Evolutionary conservation across 2,113 vertebrate genomes (phyloP).

Genomic region (Xiphorhynchus elegans): DNA sequence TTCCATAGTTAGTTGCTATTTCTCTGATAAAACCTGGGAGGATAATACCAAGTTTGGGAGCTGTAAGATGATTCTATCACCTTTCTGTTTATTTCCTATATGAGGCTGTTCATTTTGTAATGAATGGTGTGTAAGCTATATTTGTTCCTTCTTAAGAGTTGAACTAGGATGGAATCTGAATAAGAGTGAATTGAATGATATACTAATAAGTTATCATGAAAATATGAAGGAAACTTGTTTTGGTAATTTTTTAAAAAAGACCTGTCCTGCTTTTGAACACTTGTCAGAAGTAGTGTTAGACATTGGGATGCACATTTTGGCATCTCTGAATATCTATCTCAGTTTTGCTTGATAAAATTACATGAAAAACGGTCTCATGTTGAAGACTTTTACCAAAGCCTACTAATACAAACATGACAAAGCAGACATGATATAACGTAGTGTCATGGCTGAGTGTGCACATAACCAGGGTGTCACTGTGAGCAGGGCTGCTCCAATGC

Average conservation of each 20-base stretch:
- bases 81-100: not conserved
- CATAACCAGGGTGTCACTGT: not conserved
- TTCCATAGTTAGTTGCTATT: not conserved
- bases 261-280: not conserved
- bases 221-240: not conserved
- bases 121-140: not conserved
- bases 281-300: not conserved
- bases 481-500: not conserved
- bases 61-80: not conserved
- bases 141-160: not conserved
- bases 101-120: not conserved
- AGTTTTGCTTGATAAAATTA: not conserved
- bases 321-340: not conserved
- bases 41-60: not conserved
- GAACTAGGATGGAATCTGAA: not conserved
- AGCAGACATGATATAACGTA: not conserved
- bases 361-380: not conserved
- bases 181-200: not conserved
- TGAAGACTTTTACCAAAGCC: not conserved
- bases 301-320: not conserved
- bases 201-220: not conserved
- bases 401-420: not conserved
- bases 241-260: not conserved
- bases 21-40: not conserved
- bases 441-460: not conserved